Percentiles rank a stretch among this genome's conserved stretches.
These are phyloP conservation scores for Acipenser oxyrinchus DNA, from an alignment of 2,797 vertebrate genomes.

Conservation along the genomic window DNA sequence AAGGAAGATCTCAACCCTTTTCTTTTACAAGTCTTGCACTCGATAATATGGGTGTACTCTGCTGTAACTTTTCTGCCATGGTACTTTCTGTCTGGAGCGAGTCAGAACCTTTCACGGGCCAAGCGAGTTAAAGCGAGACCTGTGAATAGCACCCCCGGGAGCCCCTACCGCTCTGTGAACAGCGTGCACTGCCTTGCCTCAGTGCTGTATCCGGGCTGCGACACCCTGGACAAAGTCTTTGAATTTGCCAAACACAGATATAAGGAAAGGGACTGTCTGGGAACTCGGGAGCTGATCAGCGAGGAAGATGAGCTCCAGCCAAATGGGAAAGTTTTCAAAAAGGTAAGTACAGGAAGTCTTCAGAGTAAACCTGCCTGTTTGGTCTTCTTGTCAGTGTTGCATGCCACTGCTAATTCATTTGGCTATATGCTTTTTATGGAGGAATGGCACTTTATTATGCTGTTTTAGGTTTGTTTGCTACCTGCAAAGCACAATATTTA, in stretches of 20 bases:
- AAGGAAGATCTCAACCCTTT: constrained; percentile 80
- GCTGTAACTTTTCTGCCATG: constrained; percentile 74
- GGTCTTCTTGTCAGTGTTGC: too few relatives aligned
- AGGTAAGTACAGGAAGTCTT: constrained; percentile 56
- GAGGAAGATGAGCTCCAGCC: constrained; percentile 85
- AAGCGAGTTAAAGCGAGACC: constrained; percentile 69
- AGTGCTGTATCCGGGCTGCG: constrained; percentile 68
- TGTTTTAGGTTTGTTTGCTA: too few relatives aligned
- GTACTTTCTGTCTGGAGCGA: constrained; percentile 60
- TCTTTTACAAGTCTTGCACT: constrained; percentile 73
- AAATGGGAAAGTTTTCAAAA: constrained; percentile 88
- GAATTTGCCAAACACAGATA: constrained; percentile 64
- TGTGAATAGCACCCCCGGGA: constrained; percentile 55
- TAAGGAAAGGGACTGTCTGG: constrained; percentile 70
- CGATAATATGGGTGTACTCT: constrained; percentile 71
- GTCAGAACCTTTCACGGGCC: constrained; percentile 60
- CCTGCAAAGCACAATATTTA: too few relatives aligned
- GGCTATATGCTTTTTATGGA: too few relatives aligned
- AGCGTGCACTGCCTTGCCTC: constrained; percentile 60
- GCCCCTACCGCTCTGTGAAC: constrained; percentile 72
- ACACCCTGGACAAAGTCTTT: constrained; percentile 84
- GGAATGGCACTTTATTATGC: too few relatives aligned
- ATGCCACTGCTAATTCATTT: too few relatives aligned
- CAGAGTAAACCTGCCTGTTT: too few relatives aligned
- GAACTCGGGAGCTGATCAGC: constrained; percentile 79